phyloP scores from a whole-genome alignment of 1,140 invertebrate species.

The Cydia amplana region DNA sequence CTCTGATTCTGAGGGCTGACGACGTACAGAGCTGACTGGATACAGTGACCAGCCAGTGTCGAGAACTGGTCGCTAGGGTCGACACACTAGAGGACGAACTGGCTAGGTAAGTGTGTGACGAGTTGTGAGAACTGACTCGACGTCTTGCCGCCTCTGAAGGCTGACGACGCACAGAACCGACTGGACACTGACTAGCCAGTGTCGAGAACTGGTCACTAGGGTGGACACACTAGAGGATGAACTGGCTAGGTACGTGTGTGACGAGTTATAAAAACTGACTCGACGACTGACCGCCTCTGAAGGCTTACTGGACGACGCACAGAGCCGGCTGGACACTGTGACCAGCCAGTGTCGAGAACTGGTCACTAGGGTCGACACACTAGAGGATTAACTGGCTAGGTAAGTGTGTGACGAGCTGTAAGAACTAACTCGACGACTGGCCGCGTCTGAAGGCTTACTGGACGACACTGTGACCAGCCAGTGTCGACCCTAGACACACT shows the following conservation, averaged over 20 bases:
- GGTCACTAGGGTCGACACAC: background rate
- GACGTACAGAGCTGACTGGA: slow-evolving; percentile 33
- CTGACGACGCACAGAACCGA: slow-evolving; percentile 30
- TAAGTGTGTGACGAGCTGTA: background rate
- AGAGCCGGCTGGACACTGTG: background rate
- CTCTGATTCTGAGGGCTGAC: slow-evolving; percentile 33
- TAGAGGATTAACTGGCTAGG: background rate
- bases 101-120: slow-evolving; percentile 36
- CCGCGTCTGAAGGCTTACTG: slow-evolving; percentile 29
- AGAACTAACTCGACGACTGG: slow-evolving; percentile 30
- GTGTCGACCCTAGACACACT: background rate
- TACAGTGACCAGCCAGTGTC: slow-evolving; percentile 31
- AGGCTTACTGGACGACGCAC: slow-evolving; percentile 34
- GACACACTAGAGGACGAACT: slow-evolving; percentile 35
- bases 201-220: slow-evolving; percentile 34
- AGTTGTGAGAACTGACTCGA: slow-evolving; percentile 30
- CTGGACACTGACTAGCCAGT: slow-evolving; percentile 30
- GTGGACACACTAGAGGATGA: slow-evolving; percentile 34
- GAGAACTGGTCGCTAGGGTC: slow-evolving; percentile 34
- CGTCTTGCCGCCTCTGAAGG: slow-evolving; percentile 36
- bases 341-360: background rate
- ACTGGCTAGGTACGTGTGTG: slow-evolving; percentile 36
- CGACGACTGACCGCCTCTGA: background rate
- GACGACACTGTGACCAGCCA: too few relatives aligned
- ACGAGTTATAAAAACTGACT: slow-evolving; percentile 13